Conservation (phyloP, 2,888 invertebrate species). For the Monoplex corrugatus region DNA sequence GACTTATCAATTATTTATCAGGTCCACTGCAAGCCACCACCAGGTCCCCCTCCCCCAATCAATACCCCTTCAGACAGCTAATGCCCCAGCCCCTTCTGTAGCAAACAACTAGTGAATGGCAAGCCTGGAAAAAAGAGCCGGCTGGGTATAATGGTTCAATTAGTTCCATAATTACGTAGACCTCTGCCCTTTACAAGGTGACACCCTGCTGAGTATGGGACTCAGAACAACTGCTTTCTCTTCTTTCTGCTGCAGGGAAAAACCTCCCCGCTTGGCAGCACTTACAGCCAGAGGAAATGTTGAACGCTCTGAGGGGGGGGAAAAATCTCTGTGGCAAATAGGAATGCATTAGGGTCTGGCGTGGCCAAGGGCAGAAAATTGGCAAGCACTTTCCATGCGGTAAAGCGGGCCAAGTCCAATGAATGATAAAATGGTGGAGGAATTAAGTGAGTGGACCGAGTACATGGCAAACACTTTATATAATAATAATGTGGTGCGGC, state of each 20-base stretch:
- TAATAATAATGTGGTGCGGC: too few relatives aligned
- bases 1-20: constrained; percentile 38
- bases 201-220: not conserved
- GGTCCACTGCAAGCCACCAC: not conserved
- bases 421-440: too few relatives aligned
- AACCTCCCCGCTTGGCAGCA: not conserved
- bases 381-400: too few relatives aligned
- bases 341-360: not conserved
- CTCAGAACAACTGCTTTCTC: not conserved
- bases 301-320: not conserved
- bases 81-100: not conserved
- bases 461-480: too few relatives aligned
- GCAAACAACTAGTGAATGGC: not conserved
- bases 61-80: not conserved
- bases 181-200: constrained; percentile 18
- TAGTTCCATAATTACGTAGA: constrained; percentile 5
- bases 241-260: not conserved
- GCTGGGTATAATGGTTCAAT: constrained; percentile 16
- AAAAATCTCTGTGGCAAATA: not conserved
- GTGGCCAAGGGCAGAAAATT: not conserved
- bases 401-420: too few relatives aligned
- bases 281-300: not conserved
- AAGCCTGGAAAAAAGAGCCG: not conserved
- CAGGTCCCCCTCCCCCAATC: constrained; percentile 9
- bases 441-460: too few relatives aligned